Evolutionary conservation across 2,797 vertebrate species (phyloP).

Genomic region (Schizopygopsis malacanthus): DNA sequence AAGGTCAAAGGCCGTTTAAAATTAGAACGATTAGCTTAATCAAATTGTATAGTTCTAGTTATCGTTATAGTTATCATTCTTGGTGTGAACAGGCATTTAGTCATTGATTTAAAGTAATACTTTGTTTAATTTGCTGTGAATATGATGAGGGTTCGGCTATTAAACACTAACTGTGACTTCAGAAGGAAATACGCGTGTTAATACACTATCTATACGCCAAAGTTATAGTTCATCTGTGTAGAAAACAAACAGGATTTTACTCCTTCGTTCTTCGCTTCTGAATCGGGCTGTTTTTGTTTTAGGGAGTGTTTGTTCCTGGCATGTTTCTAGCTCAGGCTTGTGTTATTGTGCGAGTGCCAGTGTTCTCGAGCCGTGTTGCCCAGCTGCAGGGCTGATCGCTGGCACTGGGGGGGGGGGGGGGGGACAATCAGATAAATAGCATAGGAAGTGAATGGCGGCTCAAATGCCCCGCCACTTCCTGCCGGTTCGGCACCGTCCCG

Average conservation of each 20-base stretch:
- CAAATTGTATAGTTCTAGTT: neutral
- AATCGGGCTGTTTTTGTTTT: slow-evolving; percentile 2
- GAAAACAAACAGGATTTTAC: neutral
- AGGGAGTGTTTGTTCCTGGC: slow-evolving; percentile 23
- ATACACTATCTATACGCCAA: neutral
- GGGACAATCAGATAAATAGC: slow-evolving; percentile 75
- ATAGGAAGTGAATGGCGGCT: slow-evolving; percentile 69
- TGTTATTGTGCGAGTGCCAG: slow-evolving; percentile 56
- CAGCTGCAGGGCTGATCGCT: slow-evolving; percentile 65
- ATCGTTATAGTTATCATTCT: neutral
- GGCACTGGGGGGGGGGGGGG: neutral
- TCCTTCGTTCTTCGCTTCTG: neutral
- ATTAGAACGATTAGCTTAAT: neutral
- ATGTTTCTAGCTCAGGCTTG: slow-evolving; percentile 5
- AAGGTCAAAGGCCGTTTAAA: too few relatives aligned
- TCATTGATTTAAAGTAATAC: neutral
- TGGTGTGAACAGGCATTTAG: neutral
- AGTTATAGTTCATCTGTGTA: neutral
- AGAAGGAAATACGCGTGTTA: neutral
- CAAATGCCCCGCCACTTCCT: slow-evolving; percentile 78
- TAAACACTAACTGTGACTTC: neutral
- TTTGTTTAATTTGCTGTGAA: neutral
- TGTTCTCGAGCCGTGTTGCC: slow-evolving; percentile 66
- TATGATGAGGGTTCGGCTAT: neutral
- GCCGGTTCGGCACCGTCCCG: slow-evolving; percentile 64